Base-by-base conservation (phyloP, 2,797 vertebrate genomes). In the Pempheris klunzingeri region DNA sequence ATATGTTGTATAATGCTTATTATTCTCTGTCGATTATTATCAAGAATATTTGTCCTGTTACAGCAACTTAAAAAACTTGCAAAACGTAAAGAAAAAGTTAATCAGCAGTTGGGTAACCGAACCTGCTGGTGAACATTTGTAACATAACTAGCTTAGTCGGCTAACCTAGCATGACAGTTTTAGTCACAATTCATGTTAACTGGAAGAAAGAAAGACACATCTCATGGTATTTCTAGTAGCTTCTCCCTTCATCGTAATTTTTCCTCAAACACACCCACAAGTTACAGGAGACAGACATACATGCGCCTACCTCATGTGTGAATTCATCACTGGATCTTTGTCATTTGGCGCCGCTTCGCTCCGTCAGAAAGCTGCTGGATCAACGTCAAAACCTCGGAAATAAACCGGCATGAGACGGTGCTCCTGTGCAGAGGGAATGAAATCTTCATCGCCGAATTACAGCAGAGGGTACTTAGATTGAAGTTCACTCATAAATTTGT, bases 271-370 rank as follows among this genome's bases (percentile, higher is more conserved):
- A 46, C 12, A 20, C 17, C 17, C 0, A 43, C 2, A 24, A 38
- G 28, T 20, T 5, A 38, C 14, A 22, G 3, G 8, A 13, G 5
- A 11, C 5, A 2, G 3, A 6, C 18, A 18, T 1, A 8, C 18
- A 12, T 22, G 1, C 3, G 0, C 57, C 18, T 22, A 5, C 47
- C 52, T 63, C 10, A 0, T 0, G 8, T 10, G 28, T 43, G 34
- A 53, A 36, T 10, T 50, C 44, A 61, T 17, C 50, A 2, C 24
- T 17, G 69, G 54, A 43, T 55, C 32, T 74, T 86, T n/a, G n/a
- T n/a, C 71, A 71, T 83, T 53, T 64, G 67, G 74, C 78, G 58
- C 46, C 28, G 36, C 38, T 74, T 13, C 17, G 15, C 60, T 4
- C 52, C 3, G 53, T 38, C 54, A 15, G 20, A 30, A 1, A 36